These are phyloP conservation scores for Thymelicus lineola DNA, from an alignment of 2,888 invertebrate genomes.

Conservation along the genomic window DNA sequence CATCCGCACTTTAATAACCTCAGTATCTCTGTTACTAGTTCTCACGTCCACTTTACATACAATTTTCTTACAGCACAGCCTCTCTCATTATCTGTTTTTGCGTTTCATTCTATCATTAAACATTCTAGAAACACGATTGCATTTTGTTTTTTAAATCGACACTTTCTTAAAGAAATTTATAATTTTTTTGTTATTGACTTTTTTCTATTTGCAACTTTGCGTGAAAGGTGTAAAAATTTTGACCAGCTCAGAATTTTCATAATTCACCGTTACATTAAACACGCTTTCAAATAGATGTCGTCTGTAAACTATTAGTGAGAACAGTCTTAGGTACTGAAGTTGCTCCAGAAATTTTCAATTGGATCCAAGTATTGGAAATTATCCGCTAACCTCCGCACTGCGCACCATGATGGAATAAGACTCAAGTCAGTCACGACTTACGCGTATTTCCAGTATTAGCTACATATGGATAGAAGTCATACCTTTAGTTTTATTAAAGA, in stretches of 20 bases:
- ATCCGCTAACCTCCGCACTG: too few species aligned
- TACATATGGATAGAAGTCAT: not conserved
- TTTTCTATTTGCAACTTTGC: too few species aligned
- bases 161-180: not conserved
- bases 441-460: not conserved
- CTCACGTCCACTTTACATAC: not conserved
- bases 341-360: too few species aligned
- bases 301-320: too few species aligned
- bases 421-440: not conserved
- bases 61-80: not conserved
- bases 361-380: too few species aligned
- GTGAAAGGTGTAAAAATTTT: too few species aligned
- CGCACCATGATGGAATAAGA: not conserved
- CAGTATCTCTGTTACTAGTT: not conserved
- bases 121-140: constrained; percentile 30
- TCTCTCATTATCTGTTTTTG: constrained; percentile 16
- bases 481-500: not conserved
- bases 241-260: too few species aligned
- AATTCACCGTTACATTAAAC: too few species aligned
- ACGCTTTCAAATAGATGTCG: too few species aligned
- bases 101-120: constrained; percentile 3
- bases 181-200: too few species aligned
- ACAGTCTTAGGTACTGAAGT: too few species aligned
- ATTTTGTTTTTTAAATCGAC: constrained; percentile 15
- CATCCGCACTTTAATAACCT: not conserved